These are phyloP conservation scores for Amia ocellicauda DNA, from an alignment of 2,113 vertebrate genomes.

Conservation along the genomic window DNA sequence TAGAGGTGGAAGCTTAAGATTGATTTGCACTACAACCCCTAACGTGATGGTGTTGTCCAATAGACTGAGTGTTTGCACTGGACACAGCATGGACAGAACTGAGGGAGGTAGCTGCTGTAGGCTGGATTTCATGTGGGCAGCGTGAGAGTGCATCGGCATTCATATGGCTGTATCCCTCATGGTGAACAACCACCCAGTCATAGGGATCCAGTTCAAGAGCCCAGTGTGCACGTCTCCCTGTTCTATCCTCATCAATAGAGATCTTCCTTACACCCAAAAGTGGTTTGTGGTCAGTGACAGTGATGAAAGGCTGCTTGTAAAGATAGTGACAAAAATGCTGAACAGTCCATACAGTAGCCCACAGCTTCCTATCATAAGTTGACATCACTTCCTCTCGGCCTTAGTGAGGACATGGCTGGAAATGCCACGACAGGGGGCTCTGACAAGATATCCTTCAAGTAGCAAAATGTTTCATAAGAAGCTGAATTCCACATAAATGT, in stretches of 20 bases:
- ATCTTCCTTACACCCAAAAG: neutral
- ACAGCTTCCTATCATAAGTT: constrained; percentile 25
- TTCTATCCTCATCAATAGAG: constrained; percentile 20
- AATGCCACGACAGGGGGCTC: constrained; percentile 15
- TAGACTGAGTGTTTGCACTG: too few relatives aligned
- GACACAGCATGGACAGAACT: too few relatives aligned
- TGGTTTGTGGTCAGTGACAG: constrained; percentile 4
- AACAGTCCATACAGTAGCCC: constrained; percentile 24
- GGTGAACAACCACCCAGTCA: constrained; percentile 15
- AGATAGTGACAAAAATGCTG: constrained; percentile 15
- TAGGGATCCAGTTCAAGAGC: constrained; percentile 21
- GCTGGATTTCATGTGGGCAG: neutral
- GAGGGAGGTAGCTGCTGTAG: too few relatives aligned
- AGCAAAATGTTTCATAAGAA: constrained; percentile 16
- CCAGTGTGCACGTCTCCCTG: constrained; percentile 3
- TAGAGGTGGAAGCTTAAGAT: too few relatives aligned
- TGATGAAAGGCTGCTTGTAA: constrained; percentile 6
- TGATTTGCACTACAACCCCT: too few relatives aligned
- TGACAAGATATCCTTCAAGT: constrained; percentile 4
- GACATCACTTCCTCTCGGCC: constrained; percentile 20
- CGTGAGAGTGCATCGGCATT: constrained; percentile 22
- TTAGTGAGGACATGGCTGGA: constrained; percentile 21
- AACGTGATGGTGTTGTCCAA: too few relatives aligned
- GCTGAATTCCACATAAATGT: constrained; percentile 13
- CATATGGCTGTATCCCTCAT: constrained; percentile 3